Base-by-base conservation (phyloP, 2,113 vertebrate species). In the Campylomormyrus numenius region DNA sequence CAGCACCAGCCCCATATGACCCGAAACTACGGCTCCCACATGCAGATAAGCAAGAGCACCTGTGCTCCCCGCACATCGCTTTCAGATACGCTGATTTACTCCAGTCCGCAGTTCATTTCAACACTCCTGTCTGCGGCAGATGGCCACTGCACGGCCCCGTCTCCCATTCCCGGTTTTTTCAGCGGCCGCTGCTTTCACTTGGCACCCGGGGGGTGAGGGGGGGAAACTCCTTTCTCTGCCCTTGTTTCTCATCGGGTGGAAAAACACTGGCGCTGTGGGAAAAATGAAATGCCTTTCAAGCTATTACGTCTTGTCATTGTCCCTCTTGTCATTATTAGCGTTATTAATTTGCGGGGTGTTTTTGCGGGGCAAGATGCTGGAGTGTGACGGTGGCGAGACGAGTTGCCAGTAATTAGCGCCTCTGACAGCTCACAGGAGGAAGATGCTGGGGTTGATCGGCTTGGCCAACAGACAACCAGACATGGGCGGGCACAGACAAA, bases 161-260 rank as follows among this genome's bases (percentile, higher is more conserved):
- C 92, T 93, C 92, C 92, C 93, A 92, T 90, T 95, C 95, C 93
- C 93, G 93, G 93, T 93, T 94, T 92, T 94, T 93, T 93, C 92
- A 89, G 93, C 91, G 91, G 92, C 92, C 91, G 91, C 92, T 92
- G 91, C 80, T 94, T 94, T 94, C 94, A 93, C 94, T 93, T 56
- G 88, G 31, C n/a, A 56, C 46, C 39, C 58, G 31, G 35, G 19
- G 77, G 77, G 58, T 2, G 58, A 0, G 58, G 8, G 62, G 62
- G 39, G 17, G 77, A 17, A 17, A 42, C 58, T 66, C 58, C 7
- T 27, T 27, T 92, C 91, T 92, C 91, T 19, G 35, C 49, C 85
- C 89, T 91, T 87, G 15, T 17, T 35, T 88, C 27, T 10, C 52
- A 46, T 21, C 66, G 48, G 87, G 53, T 42, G 13, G 7, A 80